phyloP scores from a whole-genome alignment of 2,888 invertebrate genomes.

The Ceratothoa steindachneri region DNA sequence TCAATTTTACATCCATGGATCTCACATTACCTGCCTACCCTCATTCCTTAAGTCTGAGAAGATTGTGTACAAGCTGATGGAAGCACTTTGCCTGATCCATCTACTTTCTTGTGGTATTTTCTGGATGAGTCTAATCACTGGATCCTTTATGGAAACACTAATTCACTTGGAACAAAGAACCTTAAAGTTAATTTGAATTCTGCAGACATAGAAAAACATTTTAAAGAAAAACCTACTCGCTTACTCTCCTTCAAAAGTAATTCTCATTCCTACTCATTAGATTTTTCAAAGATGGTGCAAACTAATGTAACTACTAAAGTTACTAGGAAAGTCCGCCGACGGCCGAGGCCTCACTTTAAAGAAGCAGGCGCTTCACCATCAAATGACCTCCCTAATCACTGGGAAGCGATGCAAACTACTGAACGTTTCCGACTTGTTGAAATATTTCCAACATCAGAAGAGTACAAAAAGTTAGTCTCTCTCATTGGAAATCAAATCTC shows the following conservation, averaged over 20 bases:
- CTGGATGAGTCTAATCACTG: constrained; percentile 24
- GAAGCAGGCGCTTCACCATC: neutral
- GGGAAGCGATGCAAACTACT: neutral
- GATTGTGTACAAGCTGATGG: constrained; percentile 18
- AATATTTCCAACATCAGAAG: constrained; percentile 19
- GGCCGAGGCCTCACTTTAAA: neutral
- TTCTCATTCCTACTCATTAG: neutral
- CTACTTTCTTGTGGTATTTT: constrained; percentile 23
- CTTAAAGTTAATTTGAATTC: constrained; percentile 18
- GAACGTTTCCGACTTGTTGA: neutral
- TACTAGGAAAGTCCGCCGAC: neutral
- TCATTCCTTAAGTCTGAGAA: neutral
- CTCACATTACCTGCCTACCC: neutral
- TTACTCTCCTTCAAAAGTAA: neutral
- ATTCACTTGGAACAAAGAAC: constrained; percentile 14
- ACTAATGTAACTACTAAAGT: neutral
- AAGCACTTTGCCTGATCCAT: neutral
- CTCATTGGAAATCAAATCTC: neutral
- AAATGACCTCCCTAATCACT: neutral
- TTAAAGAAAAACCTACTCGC: no score
- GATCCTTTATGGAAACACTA: constrained; percentile 31
- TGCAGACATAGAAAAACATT: constrained; percentile 29
- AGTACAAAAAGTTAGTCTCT: constrained; percentile 17
- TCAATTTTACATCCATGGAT: constrained; percentile 14
- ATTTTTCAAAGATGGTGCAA: neutral